These are phyloP conservation scores for Drosophila burlai DNA, from an alignment of 1,140 invertebrate genomes.

Conservation along the genomic window DNA sequence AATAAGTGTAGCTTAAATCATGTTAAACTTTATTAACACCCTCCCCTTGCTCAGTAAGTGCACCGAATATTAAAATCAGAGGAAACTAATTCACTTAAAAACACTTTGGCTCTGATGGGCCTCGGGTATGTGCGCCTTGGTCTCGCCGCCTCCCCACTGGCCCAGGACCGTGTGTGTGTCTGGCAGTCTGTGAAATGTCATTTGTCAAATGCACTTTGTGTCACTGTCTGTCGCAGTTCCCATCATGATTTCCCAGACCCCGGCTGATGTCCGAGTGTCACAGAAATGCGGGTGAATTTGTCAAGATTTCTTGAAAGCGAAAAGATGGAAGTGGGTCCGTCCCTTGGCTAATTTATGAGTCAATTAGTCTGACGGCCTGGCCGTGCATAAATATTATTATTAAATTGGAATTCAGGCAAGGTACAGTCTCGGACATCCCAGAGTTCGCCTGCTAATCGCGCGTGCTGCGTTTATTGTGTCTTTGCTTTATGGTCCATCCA, in stretches of 20 bases:
- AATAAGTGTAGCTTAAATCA: background rate
- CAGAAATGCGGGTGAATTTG: conserved; percentile 79
- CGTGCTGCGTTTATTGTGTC: conserved; percentile 73
- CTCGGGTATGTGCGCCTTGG: conserved; percentile 52
- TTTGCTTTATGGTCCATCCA: conserved; percentile 75
- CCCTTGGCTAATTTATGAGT: conserved; percentile 74
- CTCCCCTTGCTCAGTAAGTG: conserved; percentile 5
- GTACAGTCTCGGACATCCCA: conserved; percentile 26
- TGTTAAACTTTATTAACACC: background rate
- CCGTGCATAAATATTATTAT: conserved; percentile 73
- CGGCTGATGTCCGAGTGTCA: conserved; percentile 75
- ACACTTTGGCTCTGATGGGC: conserved; percentile 70
- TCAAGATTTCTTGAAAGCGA: conserved; percentile 56
- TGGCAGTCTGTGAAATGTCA: conserved; percentile 83
- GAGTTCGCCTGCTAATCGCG: conserved; percentile 47
- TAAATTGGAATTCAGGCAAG: conserved; percentile 42
- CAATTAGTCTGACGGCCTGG: conserved; percentile 71
- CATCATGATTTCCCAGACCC: conserved; percentile 47
- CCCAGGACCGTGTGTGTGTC: conserved; percentile 48
- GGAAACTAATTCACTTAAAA: conserved; percentile 81
- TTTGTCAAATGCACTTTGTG: conserved; percentile 84
- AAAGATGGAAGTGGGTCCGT: conserved; percentile 12
- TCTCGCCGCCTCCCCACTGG: background rate
- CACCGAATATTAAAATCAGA: conserved; percentile 18
- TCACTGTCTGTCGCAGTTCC: conserved; percentile 68